Evolutionary conservation across 2,797 vertebrate genomes (phyloP).

Genomic region (Gymnopithys bicolor): DNA sequence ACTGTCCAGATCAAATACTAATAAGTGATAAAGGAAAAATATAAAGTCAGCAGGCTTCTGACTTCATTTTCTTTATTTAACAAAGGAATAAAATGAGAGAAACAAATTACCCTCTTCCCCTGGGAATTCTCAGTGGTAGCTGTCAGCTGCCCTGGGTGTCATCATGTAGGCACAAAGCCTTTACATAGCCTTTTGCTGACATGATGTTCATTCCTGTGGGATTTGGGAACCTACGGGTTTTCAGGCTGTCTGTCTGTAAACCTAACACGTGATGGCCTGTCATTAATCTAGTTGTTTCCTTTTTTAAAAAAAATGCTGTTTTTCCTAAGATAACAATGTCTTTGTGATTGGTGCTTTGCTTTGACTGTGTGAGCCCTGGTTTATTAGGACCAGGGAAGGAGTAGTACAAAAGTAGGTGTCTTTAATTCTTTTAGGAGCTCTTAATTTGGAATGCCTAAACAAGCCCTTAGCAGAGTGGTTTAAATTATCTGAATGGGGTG

Average conservation of each 20-base stretch:
- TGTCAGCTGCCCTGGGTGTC: neutral
- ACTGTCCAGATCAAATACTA: conserved; percentile 8
- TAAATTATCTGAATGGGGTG: neutral
- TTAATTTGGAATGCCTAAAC: conserved; percentile 2
- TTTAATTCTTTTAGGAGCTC: neutral
- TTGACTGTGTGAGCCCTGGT: neutral
- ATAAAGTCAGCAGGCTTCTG: neutral
- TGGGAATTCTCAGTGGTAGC: neutral
- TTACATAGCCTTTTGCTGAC: neutral
- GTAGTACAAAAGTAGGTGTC: neutral
- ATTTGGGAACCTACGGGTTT: neutral
- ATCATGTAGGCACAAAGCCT: neutral
- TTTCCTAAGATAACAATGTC: neutral
- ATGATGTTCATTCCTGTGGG: neutral
- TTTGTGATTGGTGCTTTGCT: neutral
- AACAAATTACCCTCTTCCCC: neutral
- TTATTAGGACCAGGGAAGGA: neutral
- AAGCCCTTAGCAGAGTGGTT: conserved; percentile 3
- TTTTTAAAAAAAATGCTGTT: neutral
- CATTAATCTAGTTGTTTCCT: neutral
- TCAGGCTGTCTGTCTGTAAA: neutral
- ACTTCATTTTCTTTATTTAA: neutral
- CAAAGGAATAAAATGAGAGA: neutral
- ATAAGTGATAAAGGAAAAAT: conserved; percentile 18
- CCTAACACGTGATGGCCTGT: neutral